Conservation (phyloP, 1,140 invertebrate genomes). For the Neotoxoptera formosana region DNA sequence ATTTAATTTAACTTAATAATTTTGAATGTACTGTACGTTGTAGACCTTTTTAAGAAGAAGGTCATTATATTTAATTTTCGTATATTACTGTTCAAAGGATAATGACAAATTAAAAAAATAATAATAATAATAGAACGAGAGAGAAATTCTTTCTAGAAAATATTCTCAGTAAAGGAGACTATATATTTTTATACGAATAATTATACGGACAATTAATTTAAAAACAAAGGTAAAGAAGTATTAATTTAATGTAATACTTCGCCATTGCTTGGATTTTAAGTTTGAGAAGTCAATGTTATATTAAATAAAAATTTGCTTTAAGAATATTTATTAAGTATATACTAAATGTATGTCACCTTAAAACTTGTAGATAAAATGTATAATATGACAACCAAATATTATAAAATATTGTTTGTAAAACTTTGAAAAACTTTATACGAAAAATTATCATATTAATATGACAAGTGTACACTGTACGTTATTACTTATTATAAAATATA, state of each 20-base stretch:
- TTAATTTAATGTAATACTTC: background rate
- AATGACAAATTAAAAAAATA: constrained; percentile 10
- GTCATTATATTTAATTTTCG: background rate
- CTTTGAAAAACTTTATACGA: background rate
- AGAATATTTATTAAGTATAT: background rate
- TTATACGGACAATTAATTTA: background rate
- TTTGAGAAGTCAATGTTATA: background rate
- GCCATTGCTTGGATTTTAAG: background rate
- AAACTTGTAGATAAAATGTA: background rate
- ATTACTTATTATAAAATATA: background rate
- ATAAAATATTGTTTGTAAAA: background rate
- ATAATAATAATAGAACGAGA: background rate
- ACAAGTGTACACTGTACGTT: background rate
- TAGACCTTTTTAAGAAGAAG: background rate
- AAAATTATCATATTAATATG: background rate
- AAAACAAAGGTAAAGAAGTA: background rate
- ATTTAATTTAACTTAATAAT: background rate
- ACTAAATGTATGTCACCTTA: background rate
- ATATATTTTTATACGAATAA: background rate
- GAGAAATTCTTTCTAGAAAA: background rate
- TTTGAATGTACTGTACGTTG: background rate
- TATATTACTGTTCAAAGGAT: background rate
- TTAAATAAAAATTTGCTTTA: background rate
- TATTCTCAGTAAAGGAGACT: background rate
- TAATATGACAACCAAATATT: background rate